Evolutionary conservation across 2,113 vertebrate species (phyloP).

Genomic region (Pteropus alecto): DNA sequence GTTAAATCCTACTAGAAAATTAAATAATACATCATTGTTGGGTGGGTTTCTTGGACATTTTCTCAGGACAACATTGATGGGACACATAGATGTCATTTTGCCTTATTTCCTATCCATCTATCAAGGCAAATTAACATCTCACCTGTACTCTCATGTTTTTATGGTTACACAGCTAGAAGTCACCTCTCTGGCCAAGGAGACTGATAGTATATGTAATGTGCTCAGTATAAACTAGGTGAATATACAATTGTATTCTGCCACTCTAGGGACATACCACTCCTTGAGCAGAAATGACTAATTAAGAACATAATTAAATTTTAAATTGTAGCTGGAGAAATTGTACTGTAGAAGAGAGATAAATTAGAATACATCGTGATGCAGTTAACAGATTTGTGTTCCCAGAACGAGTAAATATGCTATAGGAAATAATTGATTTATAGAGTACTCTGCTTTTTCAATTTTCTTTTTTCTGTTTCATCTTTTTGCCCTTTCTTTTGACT

Average conservation of each 20-base stretch:
- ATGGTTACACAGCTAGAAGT: background rate
- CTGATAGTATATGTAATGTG: background rate
- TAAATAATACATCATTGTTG: background rate
- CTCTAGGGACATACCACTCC: conserved; percentile 47
- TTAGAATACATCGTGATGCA: conserved; percentile 35
- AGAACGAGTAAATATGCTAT: conserved; percentile 26
- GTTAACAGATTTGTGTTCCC: conserved; percentile 53
- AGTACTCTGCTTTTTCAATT: background rate
- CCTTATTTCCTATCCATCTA: background rate
- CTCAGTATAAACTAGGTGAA: background rate
- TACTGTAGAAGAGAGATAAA: conserved; percentile 52
- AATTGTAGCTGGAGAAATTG: conserved; percentile 64
- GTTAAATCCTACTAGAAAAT: background rate
- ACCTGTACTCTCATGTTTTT: background rate
- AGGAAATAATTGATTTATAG: conserved; percentile 43
- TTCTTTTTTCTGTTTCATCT: background rate
- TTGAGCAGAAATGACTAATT: conserved; percentile 73
- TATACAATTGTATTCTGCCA: conserved; percentile 50
- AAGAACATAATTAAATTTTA: conserved; percentile 72
- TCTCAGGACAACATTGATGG: background rate
- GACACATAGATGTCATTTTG: background rate
- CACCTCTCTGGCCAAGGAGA: background rate
- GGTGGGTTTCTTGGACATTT: background rate
- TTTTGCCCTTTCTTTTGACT: background rate
- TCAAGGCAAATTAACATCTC: background rate